phyloP scores from a whole-genome alignment of 2,888 invertebrate species.

The Chorisops tibialis region DNA sequence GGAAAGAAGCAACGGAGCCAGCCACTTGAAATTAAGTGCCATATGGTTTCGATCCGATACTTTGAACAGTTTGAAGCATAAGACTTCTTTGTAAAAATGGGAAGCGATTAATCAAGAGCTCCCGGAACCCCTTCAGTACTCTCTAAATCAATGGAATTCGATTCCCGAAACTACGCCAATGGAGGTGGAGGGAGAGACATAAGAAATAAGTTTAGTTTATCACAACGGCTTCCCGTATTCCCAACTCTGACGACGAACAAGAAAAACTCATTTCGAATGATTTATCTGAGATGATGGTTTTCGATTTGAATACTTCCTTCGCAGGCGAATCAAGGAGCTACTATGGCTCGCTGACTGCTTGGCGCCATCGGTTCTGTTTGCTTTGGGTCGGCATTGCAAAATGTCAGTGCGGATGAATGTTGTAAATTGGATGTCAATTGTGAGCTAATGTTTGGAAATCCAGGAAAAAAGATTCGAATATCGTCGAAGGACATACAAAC shows the following conservation, averaged over 20 bases:
- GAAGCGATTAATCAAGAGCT: constrained; percentile 29
- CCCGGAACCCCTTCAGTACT: constrained; percentile 25
- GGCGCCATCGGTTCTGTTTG: too few species aligned
- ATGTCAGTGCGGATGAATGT: constrained; percentile 19
- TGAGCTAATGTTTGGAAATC: constrained; percentile 24
- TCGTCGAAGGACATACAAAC: neutral
- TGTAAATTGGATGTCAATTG: constrained; percentile 31
- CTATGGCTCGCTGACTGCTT: too few species aligned
- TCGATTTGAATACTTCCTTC: constrained; percentile 32
- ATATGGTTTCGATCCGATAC: constrained; percentile 1
- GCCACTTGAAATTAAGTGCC: constrained; percentile 1
- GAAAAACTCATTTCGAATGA: constrained; percentile 34
- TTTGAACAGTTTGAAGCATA: neutral
- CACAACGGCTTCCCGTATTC: constrained; percentile 11
- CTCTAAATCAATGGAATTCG: constrained; percentile 26
- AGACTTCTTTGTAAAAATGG: constrained; percentile 22
- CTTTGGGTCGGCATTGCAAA: neutral
- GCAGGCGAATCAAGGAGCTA: neutral
- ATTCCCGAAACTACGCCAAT: constrained; percentile 9
- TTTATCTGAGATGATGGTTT: constrained; percentile 33
- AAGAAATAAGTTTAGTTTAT: constrained; percentile 33
- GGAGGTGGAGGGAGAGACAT: constrained; percentile 7
- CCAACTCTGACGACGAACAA: constrained; percentile 30
- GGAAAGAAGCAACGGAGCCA: neutral
- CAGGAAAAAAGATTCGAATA: constrained; percentile 2